phyloP scores from a whole-genome alignment of 2,113 vertebrate species.

The Rhea americana region DNA sequence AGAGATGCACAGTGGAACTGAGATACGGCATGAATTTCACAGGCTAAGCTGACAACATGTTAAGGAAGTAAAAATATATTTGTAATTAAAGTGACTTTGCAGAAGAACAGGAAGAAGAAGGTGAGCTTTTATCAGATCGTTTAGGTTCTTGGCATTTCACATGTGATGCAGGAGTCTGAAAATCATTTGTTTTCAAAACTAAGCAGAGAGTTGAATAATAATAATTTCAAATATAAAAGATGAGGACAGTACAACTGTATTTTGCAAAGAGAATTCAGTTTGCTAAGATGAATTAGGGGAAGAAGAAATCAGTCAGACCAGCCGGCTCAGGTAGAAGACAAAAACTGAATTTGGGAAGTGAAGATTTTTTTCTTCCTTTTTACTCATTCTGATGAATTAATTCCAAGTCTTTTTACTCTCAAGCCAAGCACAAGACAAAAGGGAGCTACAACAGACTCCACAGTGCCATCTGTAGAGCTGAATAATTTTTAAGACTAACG shows the following conservation, averaged over 20 bases:
- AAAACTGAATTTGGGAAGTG: background rate
- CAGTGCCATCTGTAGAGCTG: accelerated
- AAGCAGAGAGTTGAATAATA: background rate
- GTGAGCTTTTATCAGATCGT: background rate
- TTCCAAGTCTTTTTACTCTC: background rate
- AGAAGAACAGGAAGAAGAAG: background rate
- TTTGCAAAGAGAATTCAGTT: background rate
- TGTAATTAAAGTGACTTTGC: background rate
- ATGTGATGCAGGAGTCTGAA: accelerated
- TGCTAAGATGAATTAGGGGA: background rate
- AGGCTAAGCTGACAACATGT: background rate
- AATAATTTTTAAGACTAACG: background rate
- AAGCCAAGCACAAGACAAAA: background rate
- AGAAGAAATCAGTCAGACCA: background rate
- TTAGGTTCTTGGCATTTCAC: background rate
- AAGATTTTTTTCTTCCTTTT: background rate
- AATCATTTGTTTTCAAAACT: background rate
- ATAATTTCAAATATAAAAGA: background rate
- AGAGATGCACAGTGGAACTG: background rate
- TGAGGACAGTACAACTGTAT: background rate
- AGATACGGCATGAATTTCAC: background rate
- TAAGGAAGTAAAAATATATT: background rate
- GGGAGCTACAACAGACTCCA: background rate
- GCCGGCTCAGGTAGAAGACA: background rate
- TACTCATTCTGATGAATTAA: background rate